These are phyloP conservation scores for Physella acuta DNA, from an alignment of 1,140 invertebrate species.

Conservation along the genomic window DNA sequence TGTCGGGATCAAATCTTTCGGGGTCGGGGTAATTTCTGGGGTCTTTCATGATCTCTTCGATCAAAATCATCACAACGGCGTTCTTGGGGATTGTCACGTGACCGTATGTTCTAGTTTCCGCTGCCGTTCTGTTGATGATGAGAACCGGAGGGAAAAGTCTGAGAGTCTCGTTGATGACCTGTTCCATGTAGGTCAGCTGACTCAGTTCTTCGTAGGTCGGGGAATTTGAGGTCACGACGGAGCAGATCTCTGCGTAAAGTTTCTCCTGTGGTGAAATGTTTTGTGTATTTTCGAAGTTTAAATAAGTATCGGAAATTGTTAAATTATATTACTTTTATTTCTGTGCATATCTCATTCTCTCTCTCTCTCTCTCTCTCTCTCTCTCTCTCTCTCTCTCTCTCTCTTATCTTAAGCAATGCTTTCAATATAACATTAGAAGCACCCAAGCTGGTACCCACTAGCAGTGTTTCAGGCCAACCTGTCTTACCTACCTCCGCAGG, in stretches of 20 bases:
- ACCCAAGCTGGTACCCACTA: too few relatives aligned
- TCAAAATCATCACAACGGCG: background rate
- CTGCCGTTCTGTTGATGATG: background rate
- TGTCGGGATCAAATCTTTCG: constrained; percentile 13
- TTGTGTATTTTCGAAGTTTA: too few relatives aligned
- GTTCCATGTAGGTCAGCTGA: background rate
- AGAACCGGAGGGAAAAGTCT: background rate
- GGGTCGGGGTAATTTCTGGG: constrained; percentile 6
- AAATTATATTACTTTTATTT: too few relatives aligned
- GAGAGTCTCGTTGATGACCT: background rate
- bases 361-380: background rate
- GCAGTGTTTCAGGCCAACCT: too few relatives aligned
- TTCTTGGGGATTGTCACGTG: constrained; percentile 3
- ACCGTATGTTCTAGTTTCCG: constrained; percentile 11
- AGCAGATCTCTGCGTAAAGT: background rate
- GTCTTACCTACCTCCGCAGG: too few relatives aligned
- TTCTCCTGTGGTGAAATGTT: too few relatives aligned
- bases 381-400: background rate
- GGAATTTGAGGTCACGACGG: background rate
- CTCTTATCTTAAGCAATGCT: too few relatives aligned
- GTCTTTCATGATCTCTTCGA: background rate
- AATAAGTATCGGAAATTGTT: too few relatives aligned
- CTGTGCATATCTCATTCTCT: too few relatives aligned
- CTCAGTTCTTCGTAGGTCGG: constrained; percentile 7
- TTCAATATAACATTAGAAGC: too few relatives aligned